These are phyloP conservation scores for Candoia aspera DNA, from an alignment of 2,113 vertebrate species.

Conservation along the genomic window DNA sequence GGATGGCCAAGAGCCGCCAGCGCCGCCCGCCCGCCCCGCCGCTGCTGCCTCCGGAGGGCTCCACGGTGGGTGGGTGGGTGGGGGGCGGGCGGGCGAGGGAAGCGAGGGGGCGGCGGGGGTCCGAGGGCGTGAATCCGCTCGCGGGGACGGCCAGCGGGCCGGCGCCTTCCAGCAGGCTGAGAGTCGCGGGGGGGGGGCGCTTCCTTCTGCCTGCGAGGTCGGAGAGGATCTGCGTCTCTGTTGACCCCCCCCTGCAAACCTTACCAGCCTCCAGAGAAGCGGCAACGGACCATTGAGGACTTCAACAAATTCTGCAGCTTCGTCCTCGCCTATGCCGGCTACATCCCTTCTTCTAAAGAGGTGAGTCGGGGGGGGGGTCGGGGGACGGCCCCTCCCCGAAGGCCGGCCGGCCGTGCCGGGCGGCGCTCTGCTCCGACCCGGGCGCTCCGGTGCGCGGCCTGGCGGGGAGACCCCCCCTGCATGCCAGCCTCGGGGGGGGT, in stretches of 20 bases:
- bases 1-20: not conserved
- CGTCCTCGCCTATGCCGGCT: constrained; percentile 88
- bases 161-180: not conserved
- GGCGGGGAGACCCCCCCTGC: no score
- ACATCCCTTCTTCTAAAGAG: constrained; percentile 88
- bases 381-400: not conserved
- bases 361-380: constrained; percentile 56
- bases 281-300: constrained; percentile 88
- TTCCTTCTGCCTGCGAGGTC: not conserved
- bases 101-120: no score
- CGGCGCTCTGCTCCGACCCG: no score
- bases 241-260: not conserved
- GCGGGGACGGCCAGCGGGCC: no score
- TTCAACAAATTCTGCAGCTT: constrained; percentile 94
- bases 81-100: rapidly evolving
- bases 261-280: constrained; percentile 82
- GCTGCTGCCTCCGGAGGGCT: no score
- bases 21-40: not conserved
- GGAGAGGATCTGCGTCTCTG: not conserved
- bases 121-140: no score
- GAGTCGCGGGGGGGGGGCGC: not conserved
- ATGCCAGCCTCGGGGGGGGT: no score
- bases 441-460: no score
- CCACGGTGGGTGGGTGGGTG: no score
- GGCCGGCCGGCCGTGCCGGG: no score